Conservation (phyloP, 2,797 vertebrate genomes). For the Acipenser oxyrinchus region DNA sequence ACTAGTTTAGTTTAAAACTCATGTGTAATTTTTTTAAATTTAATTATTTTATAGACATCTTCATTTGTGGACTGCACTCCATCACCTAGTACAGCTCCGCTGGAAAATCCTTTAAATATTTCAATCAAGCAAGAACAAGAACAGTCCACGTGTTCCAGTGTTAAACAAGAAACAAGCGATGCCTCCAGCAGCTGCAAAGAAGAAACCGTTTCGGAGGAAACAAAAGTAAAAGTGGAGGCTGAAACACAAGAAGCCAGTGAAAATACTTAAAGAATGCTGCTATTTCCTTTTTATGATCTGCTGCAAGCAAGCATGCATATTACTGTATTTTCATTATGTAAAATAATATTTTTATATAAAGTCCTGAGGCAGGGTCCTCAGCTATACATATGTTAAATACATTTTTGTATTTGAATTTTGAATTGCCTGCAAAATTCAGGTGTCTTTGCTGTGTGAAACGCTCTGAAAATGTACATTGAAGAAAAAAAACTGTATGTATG, state of each 20-base stretch:
- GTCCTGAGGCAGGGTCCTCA: slow-evolving; percentile 72
- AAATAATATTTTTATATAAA: slow-evolving; percentile 70
- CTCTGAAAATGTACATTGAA: slow-evolving; percentile 61
- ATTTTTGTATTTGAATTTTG: slow-evolving; percentile 95
- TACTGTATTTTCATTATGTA: slow-evolving; percentile 34
- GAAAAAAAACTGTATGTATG: slow-evolving; percentile 71
- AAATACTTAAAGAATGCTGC: slow-evolving; percentile 38
- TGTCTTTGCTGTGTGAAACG: slow-evolving; percentile 67
- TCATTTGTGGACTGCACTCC: slow-evolving; percentile 82
- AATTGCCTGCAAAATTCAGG: slow-evolving; percentile 78
- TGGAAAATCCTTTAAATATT: slow-evolving; percentile 81
- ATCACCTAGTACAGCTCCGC: slow-evolving; percentile 82
- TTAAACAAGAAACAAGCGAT: slow-evolving; percentile 73
- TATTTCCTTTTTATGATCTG: slow-evolving; percentile 44
- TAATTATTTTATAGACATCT: slow-evolving; percentile 58
- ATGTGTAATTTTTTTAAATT: slow-evolving; percentile 26
- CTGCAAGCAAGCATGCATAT: slow-evolving; percentile 38
- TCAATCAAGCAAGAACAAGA: slow-evolving; percentile 75
- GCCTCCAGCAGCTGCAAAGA: slow-evolving; percentile 47
- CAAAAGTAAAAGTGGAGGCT: slow-evolving; percentile 47
- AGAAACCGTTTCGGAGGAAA: slow-evolving; percentile 61
- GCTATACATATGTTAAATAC: slow-evolving; percentile 79
- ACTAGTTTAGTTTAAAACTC: neutral
- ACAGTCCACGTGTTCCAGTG: slow-evolving; percentile 56
- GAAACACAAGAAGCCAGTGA: slow-evolving; percentile 41